A percentile compares a stretch with the other conserved stretches of the same genome.
These are phyloP conservation scores for Crotalus helleri DNA, from an alignment of 2,113 vertebrate species.

Conservation along the genomic window DNA sequence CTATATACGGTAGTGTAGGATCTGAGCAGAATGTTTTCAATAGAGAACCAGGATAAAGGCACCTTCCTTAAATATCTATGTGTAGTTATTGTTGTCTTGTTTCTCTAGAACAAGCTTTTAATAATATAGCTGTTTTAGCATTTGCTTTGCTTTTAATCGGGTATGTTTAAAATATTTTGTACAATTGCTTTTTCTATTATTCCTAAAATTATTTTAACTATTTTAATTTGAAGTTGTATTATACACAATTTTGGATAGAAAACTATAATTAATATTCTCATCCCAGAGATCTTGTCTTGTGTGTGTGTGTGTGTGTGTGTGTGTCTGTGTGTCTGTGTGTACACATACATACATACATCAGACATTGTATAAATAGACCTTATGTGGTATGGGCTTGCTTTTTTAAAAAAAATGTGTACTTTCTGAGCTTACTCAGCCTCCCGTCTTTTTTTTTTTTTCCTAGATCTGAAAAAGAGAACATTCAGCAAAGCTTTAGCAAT, in stretches of 20 bases:
- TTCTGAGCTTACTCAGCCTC: background rate
- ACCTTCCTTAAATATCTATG: background rate
- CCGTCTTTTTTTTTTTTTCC: slow-evolving; percentile 33
- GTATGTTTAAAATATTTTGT: background rate
- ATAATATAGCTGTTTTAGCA: background rate
- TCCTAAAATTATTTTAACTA: background rate
- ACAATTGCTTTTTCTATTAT: background rate
- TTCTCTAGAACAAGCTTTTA: background rate
- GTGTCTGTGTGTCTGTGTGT: too few species aligned
- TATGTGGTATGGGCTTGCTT: background rate
- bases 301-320: too few species aligned
- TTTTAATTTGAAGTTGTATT: background rate
- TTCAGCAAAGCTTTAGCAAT: slow-evolving; percentile 76
- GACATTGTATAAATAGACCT: background rate
- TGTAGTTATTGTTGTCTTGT: background rate
- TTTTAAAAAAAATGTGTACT: background rate
- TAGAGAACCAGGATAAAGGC: background rate
- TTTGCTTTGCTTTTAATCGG: background rate
- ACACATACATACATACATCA: too few species aligned
- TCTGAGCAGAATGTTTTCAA: background rate
- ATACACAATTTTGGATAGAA: background rate
- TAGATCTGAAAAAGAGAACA: slow-evolving; percentile 85
- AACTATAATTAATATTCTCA: background rate
- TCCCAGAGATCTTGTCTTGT: background rate
- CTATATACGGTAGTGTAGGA: background rate